These are phyloP conservation scores for Echiichthys vipera DNA, from an alignment of 2,797 vertebrate genomes.

Conservation along the genomic window DNA sequence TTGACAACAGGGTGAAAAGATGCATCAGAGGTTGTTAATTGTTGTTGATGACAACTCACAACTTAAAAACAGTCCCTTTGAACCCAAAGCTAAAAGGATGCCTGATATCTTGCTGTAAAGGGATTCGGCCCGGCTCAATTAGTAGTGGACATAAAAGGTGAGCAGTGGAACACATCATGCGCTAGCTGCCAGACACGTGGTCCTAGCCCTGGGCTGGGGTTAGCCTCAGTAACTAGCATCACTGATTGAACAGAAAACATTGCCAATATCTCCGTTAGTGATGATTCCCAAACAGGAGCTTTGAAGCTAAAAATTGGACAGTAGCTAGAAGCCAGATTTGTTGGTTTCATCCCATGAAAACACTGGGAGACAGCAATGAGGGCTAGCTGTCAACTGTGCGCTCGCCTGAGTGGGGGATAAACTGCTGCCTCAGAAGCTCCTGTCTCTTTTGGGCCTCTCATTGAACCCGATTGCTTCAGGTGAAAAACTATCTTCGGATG, in stretches of 20 bases:
- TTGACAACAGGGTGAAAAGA: constrained; percentile 26
- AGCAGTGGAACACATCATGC: constrained; percentile 24
- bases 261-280: constrained; percentile 16
- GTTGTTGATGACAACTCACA: constrained; percentile 37
- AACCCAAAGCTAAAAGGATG: constrained; percentile 32
- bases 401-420: constrained; percentile 64
- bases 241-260: constrained; percentile 52
- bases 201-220: constrained; percentile 23
- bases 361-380: constrained; percentile 48
- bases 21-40: constrained; percentile 25
- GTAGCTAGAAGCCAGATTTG: constrained; percentile 71
- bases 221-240: constrained; percentile 36
- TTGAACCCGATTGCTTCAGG: constrained; percentile 72
- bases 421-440: constrained; percentile 81
- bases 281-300: constrained; percentile 56
- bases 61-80: constrained; percentile 35
- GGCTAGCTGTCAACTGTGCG: constrained; percentile 66
- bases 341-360: constrained; percentile 62
- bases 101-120: constrained; percentile 40
- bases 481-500: constrained; percentile 69
- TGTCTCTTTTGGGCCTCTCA: constrained; percentile 76
- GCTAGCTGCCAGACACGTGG: constrained; percentile 26
- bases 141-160: constrained; percentile 61
- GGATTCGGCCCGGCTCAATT: constrained; percentile 28
- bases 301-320: constrained; percentile 67